Evolutionary conservation across 2,797 vertebrate genomes (phyloP), one percentile per base, ranked within the genome.

Genomic region (Enteromius paludinosus): DNA sequence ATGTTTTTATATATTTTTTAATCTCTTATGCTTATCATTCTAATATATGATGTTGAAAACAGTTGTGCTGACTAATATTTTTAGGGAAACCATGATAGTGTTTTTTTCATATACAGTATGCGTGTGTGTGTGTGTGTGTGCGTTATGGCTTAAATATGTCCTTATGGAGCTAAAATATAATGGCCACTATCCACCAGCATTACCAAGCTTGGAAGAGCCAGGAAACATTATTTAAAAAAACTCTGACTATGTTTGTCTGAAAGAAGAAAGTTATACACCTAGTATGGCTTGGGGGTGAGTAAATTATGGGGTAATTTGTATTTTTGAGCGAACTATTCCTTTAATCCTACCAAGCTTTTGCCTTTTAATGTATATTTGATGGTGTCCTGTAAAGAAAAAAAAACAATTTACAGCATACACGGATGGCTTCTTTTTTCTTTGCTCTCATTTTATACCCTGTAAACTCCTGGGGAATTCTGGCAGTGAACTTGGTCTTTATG

Each of bases 381-480:
- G 11, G 49, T 89, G 84, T 78, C 69, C 43, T 81, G 45, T 73
- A 86, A 74, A n/a, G 69, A 80, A 86, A 77, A 47, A 23, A 23
- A 30, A 30, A 30, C 30, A 30, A 0, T 65, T 35, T 74, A 68
- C 52, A 79, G 83, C 59, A 84, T 28, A 83, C 66, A 66, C 1
- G 66, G 75, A 87, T 49, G 66, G 87, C 49, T 72, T 83, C 59
- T 76, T 65, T 54, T 30, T 84, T 81, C 81, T 83, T 7, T 86
- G 73, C 30, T 85, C 62, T 80, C 23, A 5, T 70, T 66, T 74
- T 78, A 61, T 76, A 81, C 79, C 61, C 73, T 35, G 56, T 72
- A 85, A 83, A 89, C 82, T 90, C 86, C 79, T 69, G 66, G 83
- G 86, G 81, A 87, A 89, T 83, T 82, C 69, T 85, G 86, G 87